These are phyloP conservation scores for Lagopus muta DNA, from an alignment of 2,113 vertebrate species.

Conservation along the genomic window DNA sequence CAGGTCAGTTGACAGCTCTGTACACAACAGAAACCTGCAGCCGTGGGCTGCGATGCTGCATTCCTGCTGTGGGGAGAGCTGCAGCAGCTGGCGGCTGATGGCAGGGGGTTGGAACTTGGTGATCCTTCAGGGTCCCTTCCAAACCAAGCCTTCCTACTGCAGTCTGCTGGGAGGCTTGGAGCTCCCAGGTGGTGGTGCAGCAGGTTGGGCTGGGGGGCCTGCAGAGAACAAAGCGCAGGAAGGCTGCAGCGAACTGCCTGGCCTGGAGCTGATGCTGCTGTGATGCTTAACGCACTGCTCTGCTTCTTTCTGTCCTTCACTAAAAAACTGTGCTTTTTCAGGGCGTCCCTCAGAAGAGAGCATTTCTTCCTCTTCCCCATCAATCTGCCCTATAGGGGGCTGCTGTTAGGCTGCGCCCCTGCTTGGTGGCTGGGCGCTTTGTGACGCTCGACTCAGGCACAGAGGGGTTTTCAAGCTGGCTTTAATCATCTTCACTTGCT, in stretches of 20 bases:
- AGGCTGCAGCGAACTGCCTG: background rate
- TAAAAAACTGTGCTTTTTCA: background rate
- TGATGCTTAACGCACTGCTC: no score
- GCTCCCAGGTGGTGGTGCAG: background rate
- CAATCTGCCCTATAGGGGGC: no score
- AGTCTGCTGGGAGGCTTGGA: no score
- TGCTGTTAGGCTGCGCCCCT: rapidly evolving
- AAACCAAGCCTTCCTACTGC: no score
- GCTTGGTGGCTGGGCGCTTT: background rate
- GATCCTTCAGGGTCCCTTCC: no score
- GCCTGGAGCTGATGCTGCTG: background rate
- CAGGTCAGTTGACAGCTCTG: background rate
- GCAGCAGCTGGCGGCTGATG: rapidly evolving
- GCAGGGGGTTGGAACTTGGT: no score
- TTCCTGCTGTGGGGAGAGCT: background rate
- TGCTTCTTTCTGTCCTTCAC: background rate
- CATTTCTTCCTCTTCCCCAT: background rate
- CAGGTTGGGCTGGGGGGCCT: background rate
- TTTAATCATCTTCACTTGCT: slow-evolving; percentile 82
- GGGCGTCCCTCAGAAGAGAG: background rate
- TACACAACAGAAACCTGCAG: background rate
- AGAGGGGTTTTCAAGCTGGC: slow-evolving; percentile 76
- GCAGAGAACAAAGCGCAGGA: background rate
- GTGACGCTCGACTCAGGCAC: background rate
- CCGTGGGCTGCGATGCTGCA: rapidly evolving